Percentiles rank a stretch among this genome's conserved stretches.
Evolutionary conservation across 2,113 vertebrate genomes (phyloP).

Genomic region (Pollimyrus isidori): DNA sequence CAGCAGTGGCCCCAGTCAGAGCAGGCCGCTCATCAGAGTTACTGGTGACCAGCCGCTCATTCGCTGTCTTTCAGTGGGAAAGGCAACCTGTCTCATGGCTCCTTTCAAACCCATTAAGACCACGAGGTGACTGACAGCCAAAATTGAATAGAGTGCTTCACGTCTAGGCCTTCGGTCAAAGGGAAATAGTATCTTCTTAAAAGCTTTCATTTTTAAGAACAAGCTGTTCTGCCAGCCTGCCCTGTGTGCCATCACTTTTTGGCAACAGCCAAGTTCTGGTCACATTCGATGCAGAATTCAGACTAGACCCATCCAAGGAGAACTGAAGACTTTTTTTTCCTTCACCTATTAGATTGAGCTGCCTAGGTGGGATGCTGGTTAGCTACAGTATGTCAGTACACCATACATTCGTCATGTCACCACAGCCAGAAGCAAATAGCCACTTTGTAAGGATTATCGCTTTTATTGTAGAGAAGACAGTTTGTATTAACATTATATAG

Average conservation of each 20-base stretch:
- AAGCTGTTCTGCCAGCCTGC: background rate
- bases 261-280: background rate
- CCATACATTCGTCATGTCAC: background rate
- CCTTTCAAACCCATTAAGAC: background rate
- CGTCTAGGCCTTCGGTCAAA: background rate
- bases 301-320: background rate
- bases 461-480: background rate
- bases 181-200: background rate
- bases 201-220: background rate
- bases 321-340: background rate
- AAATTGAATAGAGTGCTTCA: background rate
- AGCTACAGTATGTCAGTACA: background rate
- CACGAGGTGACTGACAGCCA: background rate
- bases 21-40: background rate
- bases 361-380: background rate
- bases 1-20: background rate
- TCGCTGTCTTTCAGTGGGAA: background rate
- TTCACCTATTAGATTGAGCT: background rate
- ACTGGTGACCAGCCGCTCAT: background rate
- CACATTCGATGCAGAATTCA: background rate
- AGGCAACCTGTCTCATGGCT: background rate
- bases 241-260: background rate
- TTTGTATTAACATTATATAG: background rate
- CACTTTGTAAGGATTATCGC: background rate
- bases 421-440: background rate